Percentiles rank a stretch among this genome's conserved stretches.
These are phyloP conservation scores for Tamias sibiricus DNA, from an alignment of 2,113 vertebrate species.

Conservation along the genomic window DNA sequence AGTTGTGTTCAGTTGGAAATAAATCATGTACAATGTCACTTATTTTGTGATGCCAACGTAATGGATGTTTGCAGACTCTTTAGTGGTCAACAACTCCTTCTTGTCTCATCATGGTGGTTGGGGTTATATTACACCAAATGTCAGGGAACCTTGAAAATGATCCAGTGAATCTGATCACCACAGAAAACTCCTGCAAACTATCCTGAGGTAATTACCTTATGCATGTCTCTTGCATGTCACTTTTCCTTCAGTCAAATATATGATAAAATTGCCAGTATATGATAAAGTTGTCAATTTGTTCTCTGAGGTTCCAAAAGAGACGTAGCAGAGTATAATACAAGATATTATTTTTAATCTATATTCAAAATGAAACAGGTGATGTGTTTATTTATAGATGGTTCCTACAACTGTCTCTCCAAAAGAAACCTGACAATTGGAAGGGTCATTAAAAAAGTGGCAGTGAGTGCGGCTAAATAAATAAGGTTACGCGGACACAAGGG, in stretches of 20 bases:
- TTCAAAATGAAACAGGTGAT: neutral
- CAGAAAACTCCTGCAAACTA: neutral
- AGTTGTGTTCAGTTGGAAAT: neutral
- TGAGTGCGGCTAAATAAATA: neutral
- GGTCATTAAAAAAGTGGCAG: neutral
- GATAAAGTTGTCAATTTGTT: neutral
- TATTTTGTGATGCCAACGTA: too few relatives aligned
- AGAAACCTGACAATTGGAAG: constrained; percentile 28
- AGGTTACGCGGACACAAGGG: neutral
- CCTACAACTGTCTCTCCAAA: neutral
- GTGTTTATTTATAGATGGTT: neutral
- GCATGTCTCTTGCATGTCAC: neutral
- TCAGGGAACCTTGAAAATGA: neutral
- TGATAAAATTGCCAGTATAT: neutral
- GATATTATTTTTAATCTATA: neutral
- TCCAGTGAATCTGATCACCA: neutral
- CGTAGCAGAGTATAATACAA: neutral
- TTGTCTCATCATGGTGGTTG: neutral
- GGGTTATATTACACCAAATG: neutral
- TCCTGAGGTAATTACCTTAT: neutral
- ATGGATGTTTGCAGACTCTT: neutral
- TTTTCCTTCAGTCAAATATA: neutral
- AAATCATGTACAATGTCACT: neutral
- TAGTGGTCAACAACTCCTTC: neutral
- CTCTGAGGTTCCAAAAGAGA: neutral